Evolutionary conservation across 2,888 invertebrate genomes (phyloP).

Genomic region (Branchipolynoe longqiensis): DNA sequence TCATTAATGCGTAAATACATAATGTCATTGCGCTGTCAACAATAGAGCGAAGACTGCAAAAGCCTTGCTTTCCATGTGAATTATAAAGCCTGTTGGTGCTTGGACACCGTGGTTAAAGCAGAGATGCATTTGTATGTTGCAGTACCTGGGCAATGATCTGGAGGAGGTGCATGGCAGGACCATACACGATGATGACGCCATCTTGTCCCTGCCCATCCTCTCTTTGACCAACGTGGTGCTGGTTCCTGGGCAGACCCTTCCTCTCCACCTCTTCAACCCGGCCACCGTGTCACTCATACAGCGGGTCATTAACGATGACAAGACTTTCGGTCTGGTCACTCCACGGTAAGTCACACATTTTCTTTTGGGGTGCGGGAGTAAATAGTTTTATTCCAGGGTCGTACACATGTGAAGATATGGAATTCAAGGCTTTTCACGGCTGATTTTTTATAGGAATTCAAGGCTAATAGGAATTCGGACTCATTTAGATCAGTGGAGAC

Average conservation of each 20-base stretch:
- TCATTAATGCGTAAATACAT: too few relatives aligned
- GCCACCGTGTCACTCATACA: conserved; percentile 85
- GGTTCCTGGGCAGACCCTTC: conserved; percentile 91
- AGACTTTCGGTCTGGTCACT: conserved; percentile 86
- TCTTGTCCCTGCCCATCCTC: conserved; percentile 84
- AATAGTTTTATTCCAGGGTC: too few relatives aligned
- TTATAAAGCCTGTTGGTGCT: too few relatives aligned
- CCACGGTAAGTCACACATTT: conserved; percentile 71
- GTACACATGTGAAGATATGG: too few relatives aligned
- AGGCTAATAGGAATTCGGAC: too few relatives aligned
- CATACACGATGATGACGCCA: conserved; percentile 84
- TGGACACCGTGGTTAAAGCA: not conserved
- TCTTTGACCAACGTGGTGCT: conserved; percentile 85
- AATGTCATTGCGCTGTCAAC: too few relatives aligned
- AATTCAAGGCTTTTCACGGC: too few relatives aligned
- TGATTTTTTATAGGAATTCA: too few relatives aligned
- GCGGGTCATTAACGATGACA: conserved; percentile 84
- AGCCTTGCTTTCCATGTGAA: too few relatives aligned
- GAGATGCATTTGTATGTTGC: conserved; percentile 17
- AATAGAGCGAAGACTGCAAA: too few relatives aligned
- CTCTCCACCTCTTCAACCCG: conserved; percentile 86
- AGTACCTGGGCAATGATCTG: conserved; percentile 85
- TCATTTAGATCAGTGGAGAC: too few relatives aligned
- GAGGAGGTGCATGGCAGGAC: conserved; percentile 87
- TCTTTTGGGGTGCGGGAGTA: too few relatives aligned